phyloP scores from a whole-genome alignment of 2,113 vertebrate species.

The Tursiops truncatus region DNA sequence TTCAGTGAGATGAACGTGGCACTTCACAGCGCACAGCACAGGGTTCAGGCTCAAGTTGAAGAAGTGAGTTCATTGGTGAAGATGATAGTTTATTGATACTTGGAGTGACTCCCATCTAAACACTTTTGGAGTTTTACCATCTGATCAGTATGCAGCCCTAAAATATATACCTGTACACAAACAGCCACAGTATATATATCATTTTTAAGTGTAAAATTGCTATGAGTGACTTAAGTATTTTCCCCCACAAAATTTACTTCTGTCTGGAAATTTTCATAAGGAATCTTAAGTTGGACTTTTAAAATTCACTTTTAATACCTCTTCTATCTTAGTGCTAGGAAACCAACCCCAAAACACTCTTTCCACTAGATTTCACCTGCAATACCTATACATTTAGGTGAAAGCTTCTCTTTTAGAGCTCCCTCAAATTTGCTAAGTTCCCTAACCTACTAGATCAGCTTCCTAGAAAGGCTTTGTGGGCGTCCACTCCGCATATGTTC shows the following conservation, averaged over 20 bases:
- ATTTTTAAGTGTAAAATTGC: background rate
- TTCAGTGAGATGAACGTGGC: background rate
- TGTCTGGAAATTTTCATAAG: background rate
- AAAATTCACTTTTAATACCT: background rate
- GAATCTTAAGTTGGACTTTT: background rate
- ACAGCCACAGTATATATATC: background rate
- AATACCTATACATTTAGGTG: background rate
- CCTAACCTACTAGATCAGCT: background rate
- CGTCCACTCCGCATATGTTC: background rate
- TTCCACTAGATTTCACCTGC: background rate
- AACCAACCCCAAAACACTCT: background rate
- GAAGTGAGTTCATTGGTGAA: background rate
- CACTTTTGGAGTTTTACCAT: background rate
- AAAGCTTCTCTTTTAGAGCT: background rate
- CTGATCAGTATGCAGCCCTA: background rate
- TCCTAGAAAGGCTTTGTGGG: background rate
- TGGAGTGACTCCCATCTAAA: background rate
- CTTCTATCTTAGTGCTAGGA: background rate
- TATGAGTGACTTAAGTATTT: background rate
- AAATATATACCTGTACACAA: background rate
- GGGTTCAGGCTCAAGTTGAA: background rate
- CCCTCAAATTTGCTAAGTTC: background rate
- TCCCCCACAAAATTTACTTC: background rate
- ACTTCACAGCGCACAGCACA: background rate
- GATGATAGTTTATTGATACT: background rate